These are phyloP conservation scores for Chironomus tepperi DNA, from an alignment of 1,140 invertebrate genomes.

Conservation along the genomic window DNA sequence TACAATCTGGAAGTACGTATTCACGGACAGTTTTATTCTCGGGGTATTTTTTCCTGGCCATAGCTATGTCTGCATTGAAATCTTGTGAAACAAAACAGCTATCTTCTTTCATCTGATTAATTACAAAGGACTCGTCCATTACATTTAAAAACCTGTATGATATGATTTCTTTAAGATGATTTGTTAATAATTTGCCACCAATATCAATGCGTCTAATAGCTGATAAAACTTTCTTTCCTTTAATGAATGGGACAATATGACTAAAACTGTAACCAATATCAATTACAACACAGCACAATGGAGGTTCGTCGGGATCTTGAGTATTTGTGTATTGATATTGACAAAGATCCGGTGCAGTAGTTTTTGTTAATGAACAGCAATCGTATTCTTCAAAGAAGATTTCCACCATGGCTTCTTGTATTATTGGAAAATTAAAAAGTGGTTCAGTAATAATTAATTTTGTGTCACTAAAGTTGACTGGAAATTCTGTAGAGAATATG, in stretches of 20 bases:
- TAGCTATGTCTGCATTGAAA: slow-evolving; percentile 77
- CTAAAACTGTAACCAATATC: slow-evolving; percentile 95
- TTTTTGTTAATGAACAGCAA: slow-evolving; percentile 72
- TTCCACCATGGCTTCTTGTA: slow-evolving; percentile 90
- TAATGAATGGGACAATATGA: slow-evolving; percentile 90
- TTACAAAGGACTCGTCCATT: slow-evolving; percentile 98
- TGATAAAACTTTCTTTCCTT: slow-evolving; percentile 72
- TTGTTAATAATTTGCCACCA: slow-evolving; percentile 95
- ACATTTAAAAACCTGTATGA: slow-evolving; percentile 90
- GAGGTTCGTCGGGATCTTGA: slow-evolving; percentile 41
- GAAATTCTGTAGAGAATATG: slow-evolving; percentile 81
- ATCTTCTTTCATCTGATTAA: slow-evolving; percentile 98
- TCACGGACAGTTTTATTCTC: slow-evolving; percentile 68
- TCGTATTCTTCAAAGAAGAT: slow-evolving; percentile 98
- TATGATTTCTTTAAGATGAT: slow-evolving; percentile 96
- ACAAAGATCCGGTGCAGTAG: slow-evolving; percentile 64
- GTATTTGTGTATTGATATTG: slow-evolving; percentile 53
- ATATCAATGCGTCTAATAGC: slow-evolving; percentile 81
- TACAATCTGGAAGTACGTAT: slow-evolving; percentile 95
- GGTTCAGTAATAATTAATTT: slow-evolving; percentile 90
- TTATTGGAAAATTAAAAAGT: slow-evolving; percentile 84
- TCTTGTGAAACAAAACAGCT: slow-evolving; percentile 87
- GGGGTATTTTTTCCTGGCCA: slow-evolving; percentile 51
- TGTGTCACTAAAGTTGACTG: slow-evolving; percentile 65
- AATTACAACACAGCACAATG: slow-evolving; percentile 74